Evolutionary conservation across 2,113 vertebrate genomes (phyloP), one percentile per base, ranked within the genome.

Genomic region (Uria lomvia): DNA sequence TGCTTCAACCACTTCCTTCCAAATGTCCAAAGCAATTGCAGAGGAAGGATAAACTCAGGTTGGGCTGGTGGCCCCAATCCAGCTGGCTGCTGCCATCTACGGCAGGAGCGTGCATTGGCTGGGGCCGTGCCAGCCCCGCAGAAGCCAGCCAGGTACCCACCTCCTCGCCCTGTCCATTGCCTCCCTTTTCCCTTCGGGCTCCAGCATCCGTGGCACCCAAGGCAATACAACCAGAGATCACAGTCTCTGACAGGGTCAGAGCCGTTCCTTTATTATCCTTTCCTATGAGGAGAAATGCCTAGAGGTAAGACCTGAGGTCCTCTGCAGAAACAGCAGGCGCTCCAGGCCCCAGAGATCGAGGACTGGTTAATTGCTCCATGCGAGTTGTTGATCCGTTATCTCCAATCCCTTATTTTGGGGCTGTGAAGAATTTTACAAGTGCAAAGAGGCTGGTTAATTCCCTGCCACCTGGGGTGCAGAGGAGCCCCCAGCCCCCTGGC

Each of bases 61-160:
- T 52, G 58, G 23, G 67, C 68, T 30, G 55, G 30, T 5, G 2
- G 63, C 90, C 58, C 30, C 34, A 17, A 8, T 9, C 50, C 72
- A 73, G 63, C 3, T 3, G 5, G 58, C 16, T 40, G 74, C 91
- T 94, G 17, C 66, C 70, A 50, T 38, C 4, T 6, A 6, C 0
- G 6, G 70, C n/a, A 13, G 65, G 29, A 55, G 24, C 0, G 1
- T 0, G 0, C 30, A 5, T 36, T 1, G 1, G 9, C 6, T 26
- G 7, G 53, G 72, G 49, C 42, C 1, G 2, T 47, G 63, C 27
- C 45, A 47, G 45, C 23, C 18, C 22, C 2, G 1, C 15, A 5
- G 29, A n/a, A 18, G 49, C 27, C 49, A 14, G 43, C 62, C 10
- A 2, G 17, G 42, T 23, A 49, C 16, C 19, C 42, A 27, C 9